These are phyloP conservation scores for Epinephelus malabaricus DNA, from an alignment of 2,797 vertebrate species.

Conservation along the genomic window DNA sequence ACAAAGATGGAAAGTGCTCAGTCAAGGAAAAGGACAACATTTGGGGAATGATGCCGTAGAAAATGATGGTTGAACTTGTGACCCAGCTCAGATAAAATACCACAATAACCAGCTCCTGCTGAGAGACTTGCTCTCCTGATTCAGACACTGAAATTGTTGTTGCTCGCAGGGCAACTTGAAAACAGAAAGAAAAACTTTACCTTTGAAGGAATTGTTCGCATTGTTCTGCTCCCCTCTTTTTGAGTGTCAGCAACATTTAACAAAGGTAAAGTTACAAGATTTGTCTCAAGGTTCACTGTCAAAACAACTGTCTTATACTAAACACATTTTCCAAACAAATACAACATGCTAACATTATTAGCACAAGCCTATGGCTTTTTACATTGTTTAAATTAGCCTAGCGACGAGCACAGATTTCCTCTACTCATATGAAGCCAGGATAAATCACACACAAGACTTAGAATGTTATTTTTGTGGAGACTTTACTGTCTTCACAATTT, in stretches of 20 bases:
- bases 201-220: background rate
- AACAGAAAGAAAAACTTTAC: background rate
- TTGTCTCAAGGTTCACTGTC: too few species aligned
- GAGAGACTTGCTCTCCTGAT: background rate
- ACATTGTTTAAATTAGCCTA: too few species aligned
- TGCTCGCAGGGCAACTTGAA: background rate
- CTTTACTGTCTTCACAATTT: too few species aligned
- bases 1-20: conserved; percentile 10
- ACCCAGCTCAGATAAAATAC: conserved; percentile 17
- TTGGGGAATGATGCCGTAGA: background rate
- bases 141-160: background rate
- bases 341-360: too few species aligned
- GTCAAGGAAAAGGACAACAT: background rate
- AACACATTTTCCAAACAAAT: too few species aligned
- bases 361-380: too few species aligned
- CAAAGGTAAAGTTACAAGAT: too few species aligned
- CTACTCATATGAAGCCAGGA: too few species aligned
- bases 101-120: conserved; percentile 12
- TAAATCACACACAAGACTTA: too few species aligned
- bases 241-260: background rate
- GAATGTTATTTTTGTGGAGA: too few species aligned
- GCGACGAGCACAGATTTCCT: too few species aligned
- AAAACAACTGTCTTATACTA: too few species aligned
- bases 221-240: background rate
- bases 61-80: conserved; percentile 15